These are phyloP conservation scores for Cheilosia variabilis DNA, from an alignment of 2,888 invertebrate genomes.

Conservation along the genomic window DNA sequence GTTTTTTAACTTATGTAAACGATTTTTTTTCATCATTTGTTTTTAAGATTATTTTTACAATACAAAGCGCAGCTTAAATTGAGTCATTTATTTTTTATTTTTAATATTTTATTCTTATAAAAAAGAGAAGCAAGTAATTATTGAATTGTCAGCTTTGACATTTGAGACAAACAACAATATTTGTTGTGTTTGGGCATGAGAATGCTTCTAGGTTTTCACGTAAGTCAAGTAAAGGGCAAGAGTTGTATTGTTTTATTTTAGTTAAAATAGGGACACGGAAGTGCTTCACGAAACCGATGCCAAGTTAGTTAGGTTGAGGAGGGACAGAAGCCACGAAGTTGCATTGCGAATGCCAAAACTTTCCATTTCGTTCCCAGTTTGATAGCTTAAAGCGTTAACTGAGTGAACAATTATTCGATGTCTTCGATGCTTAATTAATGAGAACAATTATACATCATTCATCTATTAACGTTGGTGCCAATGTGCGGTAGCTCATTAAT, in stretches of 20 bases:
- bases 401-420: no score
- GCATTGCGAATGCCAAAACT: no score
- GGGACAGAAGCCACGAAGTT: no score
- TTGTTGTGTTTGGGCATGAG: conserved; percentile 46
- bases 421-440: no score
- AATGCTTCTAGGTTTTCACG: background rate
- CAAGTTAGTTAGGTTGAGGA: no score
- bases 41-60: conserved; percentile 48
- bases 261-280: background rate
- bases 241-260: background rate
- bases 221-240: background rate
- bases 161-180: conserved; percentile 48
- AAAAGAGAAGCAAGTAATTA: conserved; percentile 29
- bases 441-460: no score
- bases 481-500: no score
- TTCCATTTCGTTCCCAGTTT: no score
- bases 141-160: conserved; percentile 33
- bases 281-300: background rate
- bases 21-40: conserved; percentile 35
- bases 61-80: conserved; percentile 69
- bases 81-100: conserved; percentile 65
- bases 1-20: conserved; percentile 60
- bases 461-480: no score
- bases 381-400: no score
- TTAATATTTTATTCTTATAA: conserved; percentile 44